Evolutionary conservation across 2,113 vertebrate genomes (phyloP).

Genomic region (Colistium nudipinnis): DNA sequence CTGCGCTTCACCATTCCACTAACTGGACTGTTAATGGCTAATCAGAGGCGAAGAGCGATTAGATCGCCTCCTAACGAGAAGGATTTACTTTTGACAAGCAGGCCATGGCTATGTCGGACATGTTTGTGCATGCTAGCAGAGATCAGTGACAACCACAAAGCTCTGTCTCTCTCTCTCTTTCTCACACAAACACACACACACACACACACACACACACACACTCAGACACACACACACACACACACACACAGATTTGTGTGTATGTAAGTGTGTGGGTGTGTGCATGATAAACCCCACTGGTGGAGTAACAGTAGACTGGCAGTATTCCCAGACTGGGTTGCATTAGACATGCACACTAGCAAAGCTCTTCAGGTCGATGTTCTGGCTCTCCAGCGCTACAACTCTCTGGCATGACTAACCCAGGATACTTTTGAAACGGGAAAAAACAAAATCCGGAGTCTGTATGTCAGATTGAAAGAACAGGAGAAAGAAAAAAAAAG

Average conservation of each 20-base stretch:
- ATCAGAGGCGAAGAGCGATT: conserved; percentile 77
- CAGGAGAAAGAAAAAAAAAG: neutral
- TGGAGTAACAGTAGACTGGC: conserved; percentile 80
- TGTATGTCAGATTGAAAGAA: conserved; percentile 39
- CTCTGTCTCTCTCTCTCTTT: conserved; percentile 55
- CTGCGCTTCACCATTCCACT: conserved; percentile 74
- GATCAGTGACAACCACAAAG: conserved; percentile 76
- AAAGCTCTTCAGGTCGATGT: conserved; percentile 78
- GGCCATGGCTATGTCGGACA: conserved; percentile 65
- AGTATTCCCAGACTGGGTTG: conserved; percentile 78
- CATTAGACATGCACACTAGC: conserved; percentile 79
- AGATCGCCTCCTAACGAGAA: conserved; percentile 74
- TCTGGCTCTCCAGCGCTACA: conserved; percentile 66
- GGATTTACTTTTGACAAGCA: conserved; percentile 79
- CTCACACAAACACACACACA: conserved; percentile 22
- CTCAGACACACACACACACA: conserved; percentile 9
- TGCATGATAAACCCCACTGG: conserved; percentile 74
- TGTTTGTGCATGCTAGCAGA: conserved; percentile 76
- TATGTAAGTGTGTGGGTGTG: conserved; percentile 57
- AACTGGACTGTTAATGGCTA: conserved; percentile 81
- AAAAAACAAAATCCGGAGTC: conserved; percentile 57
- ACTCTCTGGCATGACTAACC: conserved; percentile 63
- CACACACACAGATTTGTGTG: too few relatives aligned
- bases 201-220: conserved; percentile 11
- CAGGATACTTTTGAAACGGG: conserved; percentile 55